A percentile compares a stretch with the other conserved stretches of the same genome.
Evolutionary conservation across 2,113 vertebrate genomes (phyloP).

Genomic region (Tylochromis polylepis): DNA sequence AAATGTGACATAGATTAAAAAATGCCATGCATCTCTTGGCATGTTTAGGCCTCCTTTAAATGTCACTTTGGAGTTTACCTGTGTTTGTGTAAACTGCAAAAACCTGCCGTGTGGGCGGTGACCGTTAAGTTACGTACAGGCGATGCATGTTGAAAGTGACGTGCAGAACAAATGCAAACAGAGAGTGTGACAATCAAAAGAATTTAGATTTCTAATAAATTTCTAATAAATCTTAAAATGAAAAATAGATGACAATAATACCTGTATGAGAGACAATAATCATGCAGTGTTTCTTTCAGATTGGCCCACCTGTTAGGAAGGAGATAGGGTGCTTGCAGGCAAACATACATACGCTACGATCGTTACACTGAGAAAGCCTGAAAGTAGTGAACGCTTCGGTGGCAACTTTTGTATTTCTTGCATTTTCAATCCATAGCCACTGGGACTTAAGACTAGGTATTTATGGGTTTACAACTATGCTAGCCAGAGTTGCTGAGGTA

Average conservation of each 20-base stretch:
- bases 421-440: neutral
- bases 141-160: neutral
- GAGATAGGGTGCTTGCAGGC: too few species aligned
- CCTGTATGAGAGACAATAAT: neutral
- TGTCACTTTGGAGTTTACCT: neutral
- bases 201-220: neutral
- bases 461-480: too few species aligned
- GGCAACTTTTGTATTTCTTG: neutral
- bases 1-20: neutral
- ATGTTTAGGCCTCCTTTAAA: neutral
- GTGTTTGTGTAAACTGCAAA: neutral
- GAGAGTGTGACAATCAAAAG: rapidly evolving
- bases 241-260: neutral
- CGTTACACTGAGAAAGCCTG: neutral
- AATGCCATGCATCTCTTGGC: rapidly evolving
- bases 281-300: neutral
- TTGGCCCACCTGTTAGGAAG: too few species aligned
- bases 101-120: rapidly evolving
- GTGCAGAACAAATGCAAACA: rapidly evolving
- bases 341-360: neutral
- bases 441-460: too few species aligned
- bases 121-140: rapidly evolving
- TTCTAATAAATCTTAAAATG: neutral
- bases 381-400: neutral
- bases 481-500: too few species aligned